Conservation (phyloP, 2,113 vertebrate species). For the Oreotrochilus melanogaster region DNA sequence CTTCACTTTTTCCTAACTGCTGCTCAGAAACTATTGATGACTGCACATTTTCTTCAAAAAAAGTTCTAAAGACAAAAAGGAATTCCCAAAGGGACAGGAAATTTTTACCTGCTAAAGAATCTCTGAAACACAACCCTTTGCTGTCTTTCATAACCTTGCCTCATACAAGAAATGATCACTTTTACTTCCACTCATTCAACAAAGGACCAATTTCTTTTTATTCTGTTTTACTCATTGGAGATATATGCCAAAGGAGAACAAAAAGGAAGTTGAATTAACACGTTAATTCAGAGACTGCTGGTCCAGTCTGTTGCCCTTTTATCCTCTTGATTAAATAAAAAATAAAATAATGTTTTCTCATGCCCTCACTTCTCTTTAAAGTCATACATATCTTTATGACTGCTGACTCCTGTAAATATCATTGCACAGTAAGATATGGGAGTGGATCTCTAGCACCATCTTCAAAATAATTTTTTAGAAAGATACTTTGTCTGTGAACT, state of each 20-base stretch:
- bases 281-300: neutral
- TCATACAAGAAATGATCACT: neutral
- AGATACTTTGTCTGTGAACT: neutral
- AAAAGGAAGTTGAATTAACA: neutral
- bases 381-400: neutral
- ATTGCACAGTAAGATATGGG: neutral
- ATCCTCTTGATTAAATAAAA: neutral
- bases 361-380: neutral
- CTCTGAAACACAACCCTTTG: neutral
- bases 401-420: neutral
- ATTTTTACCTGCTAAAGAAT: neutral
- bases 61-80: neutral
- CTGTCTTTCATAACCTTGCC: neutral
- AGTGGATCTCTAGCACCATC: neutral
- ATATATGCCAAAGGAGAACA: neutral
- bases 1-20: neutral
- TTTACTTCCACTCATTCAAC: neutral
- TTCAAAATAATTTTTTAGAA: neutral
- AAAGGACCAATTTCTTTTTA: neutral
- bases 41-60: neutral
- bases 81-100: neutral
- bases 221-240: neutral
- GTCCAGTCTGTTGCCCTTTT: neutral
- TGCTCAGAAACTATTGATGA: neutral
- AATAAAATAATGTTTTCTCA: neutral